A percentile compares a stretch with the other conserved stretches of the same genome.
Evolutionary conservation across 2,888 invertebrate species (phyloP).

Genomic region (Protophormia terraenovae): DNA sequence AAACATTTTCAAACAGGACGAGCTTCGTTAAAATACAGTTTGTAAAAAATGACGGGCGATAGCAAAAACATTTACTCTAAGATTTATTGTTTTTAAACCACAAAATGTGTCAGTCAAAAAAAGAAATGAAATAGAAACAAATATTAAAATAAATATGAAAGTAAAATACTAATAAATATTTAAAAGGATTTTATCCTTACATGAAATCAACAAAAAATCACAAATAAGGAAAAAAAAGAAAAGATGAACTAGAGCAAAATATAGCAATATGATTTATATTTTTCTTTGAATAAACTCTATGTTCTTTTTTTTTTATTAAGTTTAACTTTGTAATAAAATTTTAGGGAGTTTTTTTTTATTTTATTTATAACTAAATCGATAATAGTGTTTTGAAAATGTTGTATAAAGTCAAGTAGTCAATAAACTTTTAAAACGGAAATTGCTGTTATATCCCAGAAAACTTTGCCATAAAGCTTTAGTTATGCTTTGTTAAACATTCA

Average conservation of each 20-base stretch:
- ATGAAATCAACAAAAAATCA: background rate
- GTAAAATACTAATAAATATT: constrained; percentile 42
- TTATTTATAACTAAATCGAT: background rate
- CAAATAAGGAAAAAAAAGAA: background rate
- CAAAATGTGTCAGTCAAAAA: constrained; percentile 48
- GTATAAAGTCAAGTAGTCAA: constrained; percentile 1
- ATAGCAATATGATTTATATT: no score
- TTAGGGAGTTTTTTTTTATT: background rate
- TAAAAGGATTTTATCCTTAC: background rate
- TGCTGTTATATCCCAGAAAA: constrained; percentile 7
- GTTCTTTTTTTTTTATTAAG: no score
- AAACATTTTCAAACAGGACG: constrained; percentile 26
- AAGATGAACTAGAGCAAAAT: background rate
- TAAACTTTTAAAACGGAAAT: constrained; percentile 34
- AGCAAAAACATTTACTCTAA: constrained; percentile 7
- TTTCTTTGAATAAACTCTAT: no score
- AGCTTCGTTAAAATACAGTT: constrained; percentile 26
- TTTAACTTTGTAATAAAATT: no score
- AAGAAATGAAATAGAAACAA: background rate
- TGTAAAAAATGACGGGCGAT: background rate
- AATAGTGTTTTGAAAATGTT: background rate
- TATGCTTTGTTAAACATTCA: background rate
- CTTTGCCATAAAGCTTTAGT: background rate
- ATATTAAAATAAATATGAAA: background rate
- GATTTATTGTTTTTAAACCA: constrained; percentile 55